Evolutionary conservation across 2,888 invertebrate genomes (phyloP).

Genomic region (Drosophila pegasa): DNA sequence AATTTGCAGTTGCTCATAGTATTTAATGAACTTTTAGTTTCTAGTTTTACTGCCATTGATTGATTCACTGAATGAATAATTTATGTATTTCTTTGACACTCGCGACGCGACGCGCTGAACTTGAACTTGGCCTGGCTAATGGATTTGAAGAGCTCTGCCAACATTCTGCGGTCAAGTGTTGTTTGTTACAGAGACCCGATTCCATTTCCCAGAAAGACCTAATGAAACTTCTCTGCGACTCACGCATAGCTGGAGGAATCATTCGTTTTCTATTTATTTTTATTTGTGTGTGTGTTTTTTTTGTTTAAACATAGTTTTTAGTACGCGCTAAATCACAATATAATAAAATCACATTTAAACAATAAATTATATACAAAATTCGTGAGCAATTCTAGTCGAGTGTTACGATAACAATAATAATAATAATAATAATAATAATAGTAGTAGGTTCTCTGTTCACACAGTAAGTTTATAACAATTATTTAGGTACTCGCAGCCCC

Average conservation of each 20-base stretch:
- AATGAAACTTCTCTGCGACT: slow-evolving; percentile 1
- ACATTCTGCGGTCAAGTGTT: slow-evolving; percentile 20
- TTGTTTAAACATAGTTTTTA: slow-evolving; percentile 57
- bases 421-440: slow-evolving; percentile 28
- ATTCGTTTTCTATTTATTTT: slow-evolving; percentile 29
- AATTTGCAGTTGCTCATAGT: slow-evolving; percentile 53
- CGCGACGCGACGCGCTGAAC: slow-evolving; percentile 29
- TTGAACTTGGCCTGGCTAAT: slow-evolving; percentile 65
- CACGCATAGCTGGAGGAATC: slow-evolving; percentile 5
- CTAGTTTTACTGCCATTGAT: slow-evolving; percentile 59
- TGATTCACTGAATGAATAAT: slow-evolving; percentile 58
- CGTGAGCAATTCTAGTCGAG: slow-evolving; percentile 59
- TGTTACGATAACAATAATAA: slow-evolving; percentile 44
- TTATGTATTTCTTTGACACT: slow-evolving; percentile 40
- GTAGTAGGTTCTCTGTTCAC: slow-evolving; percentile 27
- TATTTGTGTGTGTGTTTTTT: slow-evolving; percentile 41
- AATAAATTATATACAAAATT: slow-evolving; percentile 80
- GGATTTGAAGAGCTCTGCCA: slow-evolving; percentile 22
- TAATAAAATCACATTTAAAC: slow-evolving; percentile 80
- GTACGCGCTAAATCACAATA: slow-evolving; percentile 81
- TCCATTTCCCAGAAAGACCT: slow-evolving; percentile 14
- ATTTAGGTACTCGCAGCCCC: slow-evolving; percentile 21
- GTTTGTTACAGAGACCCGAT: slow-evolving; percentile 5
- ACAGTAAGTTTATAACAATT: slow-evolving; percentile 47
- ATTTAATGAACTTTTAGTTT: slow-evolving; percentile 43